Conservation (phyloP, 2,888 invertebrate genomes). For the Cataglyphis cursor region DNA sequence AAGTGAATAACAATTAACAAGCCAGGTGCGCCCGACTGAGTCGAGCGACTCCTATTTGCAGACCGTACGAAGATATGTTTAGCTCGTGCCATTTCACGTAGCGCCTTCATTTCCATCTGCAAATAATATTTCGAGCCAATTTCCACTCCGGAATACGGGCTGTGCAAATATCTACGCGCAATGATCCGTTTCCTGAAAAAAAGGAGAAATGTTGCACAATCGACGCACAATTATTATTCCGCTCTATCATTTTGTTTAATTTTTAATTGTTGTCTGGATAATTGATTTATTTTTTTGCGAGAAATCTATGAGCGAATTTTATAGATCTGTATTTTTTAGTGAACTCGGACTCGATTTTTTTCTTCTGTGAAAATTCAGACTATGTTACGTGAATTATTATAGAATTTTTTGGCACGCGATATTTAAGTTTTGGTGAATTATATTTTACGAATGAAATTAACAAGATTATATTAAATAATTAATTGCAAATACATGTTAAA, state of each 20-base stretch:
- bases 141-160: constrained; percentile 39
- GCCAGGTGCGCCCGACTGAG: constrained; percentile 42
- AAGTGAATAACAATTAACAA: constrained; percentile 75
- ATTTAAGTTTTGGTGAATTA: not conserved
- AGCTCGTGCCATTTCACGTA: constrained; percentile 63
- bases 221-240: constrained; percentile 5
- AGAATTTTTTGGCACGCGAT: not conserved
- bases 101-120: constrained; percentile 75
- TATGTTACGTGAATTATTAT: not conserved
- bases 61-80: constrained; percentile 64
- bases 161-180: constrained; percentile 36
- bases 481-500: not conserved
- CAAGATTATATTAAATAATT: not conserved
- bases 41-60: constrained; percentile 56
- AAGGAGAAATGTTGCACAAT: not conserved
- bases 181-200: not conserved
- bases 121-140: constrained; percentile 75
- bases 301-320: not conserved
- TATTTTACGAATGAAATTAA: not conserved
- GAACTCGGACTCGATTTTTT: not conserved
- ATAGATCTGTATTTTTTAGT: not conserved
- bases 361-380: not conserved
- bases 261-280: not conserved
- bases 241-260: not conserved
- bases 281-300: constrained; percentile 11